Percentiles rank a stretch among this genome's conserved stretches.
Evolutionary conservation across 2,888 invertebrate genomes (phyloP).

Genomic region (Bombyx huttoni): DNA sequence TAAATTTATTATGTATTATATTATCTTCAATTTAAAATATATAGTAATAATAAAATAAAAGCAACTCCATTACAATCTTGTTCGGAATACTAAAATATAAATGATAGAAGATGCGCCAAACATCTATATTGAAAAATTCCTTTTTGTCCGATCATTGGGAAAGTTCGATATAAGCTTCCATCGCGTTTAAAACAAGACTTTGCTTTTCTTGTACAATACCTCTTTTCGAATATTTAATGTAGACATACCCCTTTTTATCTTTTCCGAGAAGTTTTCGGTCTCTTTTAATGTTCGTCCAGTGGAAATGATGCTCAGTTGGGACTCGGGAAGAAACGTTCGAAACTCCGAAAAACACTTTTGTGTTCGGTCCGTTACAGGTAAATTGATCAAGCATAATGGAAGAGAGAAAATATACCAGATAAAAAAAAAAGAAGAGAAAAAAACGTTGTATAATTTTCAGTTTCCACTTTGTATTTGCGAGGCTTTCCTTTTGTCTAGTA

Average conservation of each 20-base stretch:
- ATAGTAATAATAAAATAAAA: constrained; percentile 1
- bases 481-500: not conserved
- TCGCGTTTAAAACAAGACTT: constrained; percentile 61
- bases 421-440: not conserved
- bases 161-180: constrained; percentile 54
- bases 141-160: constrained; percentile 53
- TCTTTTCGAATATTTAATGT: constrained; percentile 64
- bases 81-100: constrained; percentile 44
- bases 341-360: constrained; percentile 17
- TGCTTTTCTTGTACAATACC: constrained; percentile 65
- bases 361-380: constrained; percentile 22
- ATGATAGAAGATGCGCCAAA: constrained; percentile 53
- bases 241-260: constrained; percentile 59
- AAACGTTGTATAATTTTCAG: not conserved
- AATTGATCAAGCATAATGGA: constrained; percentile 14
- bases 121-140: constrained; percentile 62
- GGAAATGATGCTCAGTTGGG: constrained; percentile 43
- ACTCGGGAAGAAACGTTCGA: constrained; percentile 16
- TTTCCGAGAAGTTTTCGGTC: constrained; percentile 47
- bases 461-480: not conserved
- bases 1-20: not conserved
- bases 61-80: constrained; percentile 16
- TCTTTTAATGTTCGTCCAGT: constrained; percentile 48
- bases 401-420: not conserved
- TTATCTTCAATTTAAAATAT: not conserved